phyloP scores from a whole-genome alignment of 2,113 vertebrate species.

The Sinocyclocheilus rhinocerous region DNA sequence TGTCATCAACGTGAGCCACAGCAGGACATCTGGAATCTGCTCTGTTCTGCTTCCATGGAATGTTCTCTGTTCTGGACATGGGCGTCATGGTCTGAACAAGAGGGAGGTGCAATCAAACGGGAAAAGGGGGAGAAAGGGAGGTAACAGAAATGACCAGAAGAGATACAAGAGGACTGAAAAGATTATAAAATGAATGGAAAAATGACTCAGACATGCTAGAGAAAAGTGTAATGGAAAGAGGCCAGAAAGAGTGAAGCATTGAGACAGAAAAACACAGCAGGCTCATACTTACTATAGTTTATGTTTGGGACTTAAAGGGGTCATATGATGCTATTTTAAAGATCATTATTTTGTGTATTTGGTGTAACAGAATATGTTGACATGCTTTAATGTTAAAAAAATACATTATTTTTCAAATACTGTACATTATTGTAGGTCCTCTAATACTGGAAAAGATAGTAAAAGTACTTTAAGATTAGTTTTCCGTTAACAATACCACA shows the following conservation, averaged over 20 bases:
- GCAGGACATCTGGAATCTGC: neutral
- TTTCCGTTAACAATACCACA: too few relatives aligned
- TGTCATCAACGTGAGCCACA: conserved; percentile 7
- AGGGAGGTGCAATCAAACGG: neutral
- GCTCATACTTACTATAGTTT: too few relatives aligned
- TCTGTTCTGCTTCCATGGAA: neutral
- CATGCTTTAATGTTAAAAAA: too few relatives aligned
- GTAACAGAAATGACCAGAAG: neutral
- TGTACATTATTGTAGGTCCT: too few relatives aligned
- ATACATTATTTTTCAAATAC: too few relatives aligned
- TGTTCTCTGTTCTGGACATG: neutral
- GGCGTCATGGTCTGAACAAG: neutral
- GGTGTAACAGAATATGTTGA: too few relatives aligned
- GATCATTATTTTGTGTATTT: too few relatives aligned
- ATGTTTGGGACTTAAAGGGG: too few relatives aligned
- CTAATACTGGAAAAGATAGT: too few relatives aligned
- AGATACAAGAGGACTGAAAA: neutral
- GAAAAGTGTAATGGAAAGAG: conserved; percentile 27
- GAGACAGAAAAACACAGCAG: neutral
- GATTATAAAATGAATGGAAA: conserved; percentile 18
- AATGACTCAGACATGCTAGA: conserved; percentile 43
- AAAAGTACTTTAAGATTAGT: too few relatives aligned
- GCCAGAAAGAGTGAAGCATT: neutral
- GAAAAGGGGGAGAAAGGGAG: neutral
- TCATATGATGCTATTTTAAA: too few relatives aligned